Percentiles rank a stretch among this genome's conserved stretches.
phyloP scores from a whole-genome alignment of 1,140 invertebrate genomes.

The Pemphigus obesinymphae region DNA sequence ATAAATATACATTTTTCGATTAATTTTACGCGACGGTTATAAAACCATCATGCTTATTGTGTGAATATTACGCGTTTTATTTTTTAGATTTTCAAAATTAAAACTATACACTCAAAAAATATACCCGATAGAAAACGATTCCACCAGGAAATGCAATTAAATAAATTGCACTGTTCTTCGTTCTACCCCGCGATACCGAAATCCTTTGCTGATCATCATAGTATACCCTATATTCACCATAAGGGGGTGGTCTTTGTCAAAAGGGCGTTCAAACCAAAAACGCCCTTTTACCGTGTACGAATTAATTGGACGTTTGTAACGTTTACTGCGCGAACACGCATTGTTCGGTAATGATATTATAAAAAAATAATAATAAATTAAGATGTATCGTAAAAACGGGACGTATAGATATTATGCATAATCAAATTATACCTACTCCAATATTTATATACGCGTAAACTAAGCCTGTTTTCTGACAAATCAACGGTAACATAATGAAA shows the following conservation, averaged over 20 bases:
- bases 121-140: neutral
- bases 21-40: too few species aligned
- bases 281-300: slow-evolving; percentile 12
- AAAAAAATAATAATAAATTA: neutral
- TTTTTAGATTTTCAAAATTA: too few species aligned
- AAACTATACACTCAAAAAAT: neutral
- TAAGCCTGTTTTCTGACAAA: too few species aligned
- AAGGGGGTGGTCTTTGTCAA: slow-evolving; percentile 6
- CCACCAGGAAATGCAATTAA: neutral
- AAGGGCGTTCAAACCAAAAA: slow-evolving; percentile 8
- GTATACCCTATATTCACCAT: neutral
- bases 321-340: neutral
- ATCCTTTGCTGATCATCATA: neutral
- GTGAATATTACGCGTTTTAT: too few species aligned
- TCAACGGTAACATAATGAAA: too few species aligned
- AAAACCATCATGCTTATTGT: too few species aligned
- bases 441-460: too few species aligned
- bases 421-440: too few species aligned
- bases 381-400: neutral
- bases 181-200: neutral
- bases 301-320: slow-evolving; percentile 20
- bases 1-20: too few species aligned
- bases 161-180: neutral
- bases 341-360: neutral
- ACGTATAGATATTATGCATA: too few species aligned